These are phyloP conservation scores for Ganaspis brasiliensis DNA, from an alignment of 2,888 invertebrate species.

Conservation along the genomic window DNA sequence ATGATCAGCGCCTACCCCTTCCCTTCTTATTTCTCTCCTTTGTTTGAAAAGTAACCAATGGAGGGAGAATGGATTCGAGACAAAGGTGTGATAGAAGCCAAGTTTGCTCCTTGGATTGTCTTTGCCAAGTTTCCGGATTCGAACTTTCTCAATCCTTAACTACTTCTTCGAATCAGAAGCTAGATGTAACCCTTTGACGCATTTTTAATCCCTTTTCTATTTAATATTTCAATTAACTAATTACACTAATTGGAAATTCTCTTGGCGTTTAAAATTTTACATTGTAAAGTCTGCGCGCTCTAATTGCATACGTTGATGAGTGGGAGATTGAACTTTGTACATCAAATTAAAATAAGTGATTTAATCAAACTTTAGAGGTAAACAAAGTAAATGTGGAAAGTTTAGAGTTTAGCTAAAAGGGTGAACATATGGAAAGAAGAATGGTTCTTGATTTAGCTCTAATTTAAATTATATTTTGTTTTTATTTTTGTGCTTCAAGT, in stretches of 20 bases:
- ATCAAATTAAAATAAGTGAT: slow-evolving; percentile 11
- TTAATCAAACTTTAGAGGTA: not conserved
- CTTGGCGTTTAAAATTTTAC: not conserved
- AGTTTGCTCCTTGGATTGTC: slow-evolving; percentile 27
- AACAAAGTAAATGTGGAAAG: not conserved
- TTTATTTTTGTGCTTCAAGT: too few species aligned
- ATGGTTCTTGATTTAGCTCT: too few species aligned
- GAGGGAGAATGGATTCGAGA: slow-evolving; percentile 25
- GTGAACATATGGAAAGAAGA: too few species aligned
- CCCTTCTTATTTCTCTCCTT: not conserved
- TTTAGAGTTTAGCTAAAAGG: too few species aligned
- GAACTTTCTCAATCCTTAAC: slow-evolving; percentile 3
- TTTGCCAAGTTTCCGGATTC: slow-evolving; percentile 1
- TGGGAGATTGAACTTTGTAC: slow-evolving; percentile 7
- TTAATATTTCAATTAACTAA: slow-evolving; percentile 5
- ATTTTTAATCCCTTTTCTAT: not conserved
- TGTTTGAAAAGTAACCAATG: slow-evolving; percentile 23
- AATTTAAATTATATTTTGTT: too few species aligned
- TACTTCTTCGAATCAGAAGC: slow-evolving; percentile 22
- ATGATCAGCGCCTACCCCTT: not conserved
- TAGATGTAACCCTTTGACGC: slow-evolving; percentile 13
- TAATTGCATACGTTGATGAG: not conserved
- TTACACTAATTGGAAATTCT: slow-evolving; percentile 15
- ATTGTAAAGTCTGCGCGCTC: not conserved
- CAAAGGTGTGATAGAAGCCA: slow-evolving; percentile 26